Evolutionary conservation across 2,888 invertebrate genomes (phyloP).

Genomic region (Unio delphinus): DNA sequence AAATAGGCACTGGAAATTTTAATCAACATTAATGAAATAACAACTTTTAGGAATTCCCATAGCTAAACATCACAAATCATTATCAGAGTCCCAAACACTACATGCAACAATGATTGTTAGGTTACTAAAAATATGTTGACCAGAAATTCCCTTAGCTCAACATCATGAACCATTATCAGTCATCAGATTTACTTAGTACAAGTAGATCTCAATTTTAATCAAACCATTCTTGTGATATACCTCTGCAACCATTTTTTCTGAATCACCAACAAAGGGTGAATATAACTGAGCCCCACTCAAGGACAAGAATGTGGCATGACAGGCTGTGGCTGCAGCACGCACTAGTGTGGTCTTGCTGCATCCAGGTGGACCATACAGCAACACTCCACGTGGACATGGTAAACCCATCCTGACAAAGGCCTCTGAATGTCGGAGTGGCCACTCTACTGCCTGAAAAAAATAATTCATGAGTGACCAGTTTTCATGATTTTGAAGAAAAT

Average conservation of each 20-base stretch:
- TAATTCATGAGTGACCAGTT: background rate
- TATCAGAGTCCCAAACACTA: no score
- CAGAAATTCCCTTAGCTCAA: background rate
- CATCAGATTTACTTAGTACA: background rate
- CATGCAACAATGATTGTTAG: no score
- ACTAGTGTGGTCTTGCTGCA: constrained; percentile 80
- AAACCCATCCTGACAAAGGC: constrained; percentile 56
- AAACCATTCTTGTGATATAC: constrained; percentile 35
- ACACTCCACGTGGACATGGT: constrained; percentile 71
- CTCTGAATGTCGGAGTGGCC: constrained; percentile 61
- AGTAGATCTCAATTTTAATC: background rate
- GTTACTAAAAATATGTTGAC: no score
- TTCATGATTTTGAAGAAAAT: background rate
- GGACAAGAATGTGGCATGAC: constrained; percentile 74
- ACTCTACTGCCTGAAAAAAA: constrained; percentile 58
- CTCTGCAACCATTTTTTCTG: constrained; percentile 76
- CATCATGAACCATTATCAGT: background rate
- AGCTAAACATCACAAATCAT: no score
- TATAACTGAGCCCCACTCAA: constrained; percentile 78
- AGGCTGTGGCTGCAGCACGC: constrained; percentile 75
- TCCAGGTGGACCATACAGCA: constrained; percentile 79
- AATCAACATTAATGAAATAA: no score
- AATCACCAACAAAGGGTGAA: constrained; percentile 79
- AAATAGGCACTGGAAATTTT: no score
- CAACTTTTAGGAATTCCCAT: no score